Evolutionary conservation across 2,888 invertebrate genomes (phyloP).

Genomic region (Crepidodera aurea): DNA sequence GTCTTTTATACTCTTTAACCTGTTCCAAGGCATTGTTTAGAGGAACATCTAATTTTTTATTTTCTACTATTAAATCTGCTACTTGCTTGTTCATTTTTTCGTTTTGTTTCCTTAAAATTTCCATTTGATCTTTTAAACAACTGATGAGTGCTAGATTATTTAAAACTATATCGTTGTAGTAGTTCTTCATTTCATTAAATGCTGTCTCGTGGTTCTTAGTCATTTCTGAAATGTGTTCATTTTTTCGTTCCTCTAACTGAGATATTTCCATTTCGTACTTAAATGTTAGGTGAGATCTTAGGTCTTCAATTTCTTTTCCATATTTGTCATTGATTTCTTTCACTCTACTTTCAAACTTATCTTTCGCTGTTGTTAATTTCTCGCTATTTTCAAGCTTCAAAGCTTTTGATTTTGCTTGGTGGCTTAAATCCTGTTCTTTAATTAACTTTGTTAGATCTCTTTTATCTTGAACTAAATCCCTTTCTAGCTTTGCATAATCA

Average conservation of each 20-base stretch:
- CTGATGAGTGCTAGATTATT: slow-evolving; percentile 92
- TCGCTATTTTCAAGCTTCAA: slow-evolving; percentile 68
- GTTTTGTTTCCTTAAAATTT: slow-evolving; percentile 77
- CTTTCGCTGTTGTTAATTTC: slow-evolving; percentile 67
- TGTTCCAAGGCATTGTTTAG: slow-evolving; percentile 75
- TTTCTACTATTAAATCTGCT: slow-evolving; percentile 74
- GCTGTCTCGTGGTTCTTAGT: slow-evolving; percentile 85
- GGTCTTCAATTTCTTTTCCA: slow-evolving; percentile 76
- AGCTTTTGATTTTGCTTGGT: slow-evolving; percentile 76
- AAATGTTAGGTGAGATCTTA: slow-evolving; percentile 75
- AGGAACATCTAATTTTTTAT: slow-evolving; percentile 77
- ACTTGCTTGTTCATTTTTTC: slow-evolving; percentile 78
- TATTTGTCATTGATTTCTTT: slow-evolving; percentile 74
- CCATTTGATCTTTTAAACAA: slow-evolving; percentile 81
- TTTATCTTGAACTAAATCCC: slow-evolving; percentile 79
- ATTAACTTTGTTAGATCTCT: slow-evolving; percentile 71
- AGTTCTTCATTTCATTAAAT: slow-evolving; percentile 90
- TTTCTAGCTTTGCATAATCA: slow-evolving; percentile 81
- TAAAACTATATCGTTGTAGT: slow-evolving; percentile 93
- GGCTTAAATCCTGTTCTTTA: slow-evolving; percentile 74
- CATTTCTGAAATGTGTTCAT: slow-evolving; percentile 82
- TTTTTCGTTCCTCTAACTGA: slow-evolving; percentile 91
- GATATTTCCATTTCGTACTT: slow-evolving; percentile 81
- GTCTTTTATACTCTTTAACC: slow-evolving; percentile 75
- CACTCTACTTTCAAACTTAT: slow-evolving; percentile 72